Evolutionary conservation across 2,888 invertebrate species (phyloP).

Genomic region (Amaurobius ferox): DNA sequence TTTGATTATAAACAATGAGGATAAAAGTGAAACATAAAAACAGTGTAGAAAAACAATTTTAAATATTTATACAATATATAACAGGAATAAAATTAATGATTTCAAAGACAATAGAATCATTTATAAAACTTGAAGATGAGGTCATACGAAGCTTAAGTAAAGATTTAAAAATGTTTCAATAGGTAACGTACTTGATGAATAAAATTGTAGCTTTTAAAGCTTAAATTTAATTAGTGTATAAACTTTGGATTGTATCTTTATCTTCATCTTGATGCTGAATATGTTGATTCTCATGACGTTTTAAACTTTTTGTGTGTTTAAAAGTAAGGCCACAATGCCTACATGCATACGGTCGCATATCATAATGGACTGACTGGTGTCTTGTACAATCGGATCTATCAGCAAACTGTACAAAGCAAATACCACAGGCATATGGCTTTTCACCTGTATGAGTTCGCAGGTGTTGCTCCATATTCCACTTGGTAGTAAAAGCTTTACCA

Average conservation of each 20-base stretch:
- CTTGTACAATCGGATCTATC: constrained; percentile 54
- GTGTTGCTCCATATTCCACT: constrained; percentile 66
- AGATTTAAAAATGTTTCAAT: too few relatives aligned
- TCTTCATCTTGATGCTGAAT: background rate
- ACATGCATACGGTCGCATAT: constrained; percentile 51
- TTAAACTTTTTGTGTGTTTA: constrained; percentile 50
- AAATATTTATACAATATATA: background rate
- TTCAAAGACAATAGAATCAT: background rate
- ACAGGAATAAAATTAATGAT: constrained; percentile 2
- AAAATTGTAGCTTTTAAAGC: too few relatives aligned
- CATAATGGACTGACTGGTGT: constrained; percentile 53
- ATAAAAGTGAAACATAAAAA: background rate
- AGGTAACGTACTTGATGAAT: too few relatives aligned
- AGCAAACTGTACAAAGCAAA: constrained; percentile 57
- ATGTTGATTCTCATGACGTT: constrained; percentile 51
- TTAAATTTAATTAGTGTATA: too few relatives aligned
- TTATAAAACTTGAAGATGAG: background rate
- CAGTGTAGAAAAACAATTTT: constrained; percentile 14
- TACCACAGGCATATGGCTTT: constrained; percentile 60
- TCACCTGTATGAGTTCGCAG: constrained; percentile 54
- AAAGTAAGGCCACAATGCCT: constrained; percentile 57
- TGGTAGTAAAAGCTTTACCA: constrained; percentile 62
- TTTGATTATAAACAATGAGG: background rate
- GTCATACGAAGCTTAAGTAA: background rate
- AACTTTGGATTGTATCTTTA: too few relatives aligned